Conservation (phyloP, 1,140 invertebrate species). For the Drosophila insularis region DNA sequence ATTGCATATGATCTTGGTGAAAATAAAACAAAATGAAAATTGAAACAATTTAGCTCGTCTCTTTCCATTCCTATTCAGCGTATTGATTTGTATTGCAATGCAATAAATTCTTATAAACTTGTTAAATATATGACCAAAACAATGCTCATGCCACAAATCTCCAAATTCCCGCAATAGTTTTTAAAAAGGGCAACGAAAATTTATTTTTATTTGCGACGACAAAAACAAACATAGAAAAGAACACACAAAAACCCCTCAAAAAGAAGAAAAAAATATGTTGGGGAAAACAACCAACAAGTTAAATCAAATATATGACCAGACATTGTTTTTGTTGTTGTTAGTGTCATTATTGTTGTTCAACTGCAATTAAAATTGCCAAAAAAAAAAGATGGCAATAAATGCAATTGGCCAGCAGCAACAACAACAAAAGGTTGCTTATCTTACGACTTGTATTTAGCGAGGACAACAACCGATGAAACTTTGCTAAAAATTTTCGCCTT, state of each 20-base stretch:
- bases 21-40: not conserved
- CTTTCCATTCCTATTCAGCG: not conserved
- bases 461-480: conserved; percentile 64
- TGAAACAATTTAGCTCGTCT: not conserved
- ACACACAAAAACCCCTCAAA: conserved; percentile 51
- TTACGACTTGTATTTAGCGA: conserved; percentile 46
- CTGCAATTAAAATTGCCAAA: conserved; percentile 70
- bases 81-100: conserved; percentile 14
- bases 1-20: too few species aligned
- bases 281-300: conserved; percentile 62
- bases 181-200: conserved; percentile 60
- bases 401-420: conserved; percentile 29
- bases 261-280: conserved; percentile 18
- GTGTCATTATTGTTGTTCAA: conserved; percentile 57
- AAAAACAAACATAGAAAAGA: conserved; percentile 20
- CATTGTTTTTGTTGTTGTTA: conserved; percentile 31
- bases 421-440: conserved; percentile 58
- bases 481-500: conserved; percentile 42
- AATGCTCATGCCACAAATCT: conserved; percentile 64
- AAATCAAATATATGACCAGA: conserved; percentile 76
- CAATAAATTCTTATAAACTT: conserved; percentile 52
- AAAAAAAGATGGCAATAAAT: conserved; percentile 36
- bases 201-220: conserved; percentile 67
- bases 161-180: conserved; percentile 78
- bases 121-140: conserved; percentile 40